These are phyloP conservation scores for Pelecanus crispus DNA, from an alignment of 2,113 vertebrate species.

Conservation along the genomic window DNA sequence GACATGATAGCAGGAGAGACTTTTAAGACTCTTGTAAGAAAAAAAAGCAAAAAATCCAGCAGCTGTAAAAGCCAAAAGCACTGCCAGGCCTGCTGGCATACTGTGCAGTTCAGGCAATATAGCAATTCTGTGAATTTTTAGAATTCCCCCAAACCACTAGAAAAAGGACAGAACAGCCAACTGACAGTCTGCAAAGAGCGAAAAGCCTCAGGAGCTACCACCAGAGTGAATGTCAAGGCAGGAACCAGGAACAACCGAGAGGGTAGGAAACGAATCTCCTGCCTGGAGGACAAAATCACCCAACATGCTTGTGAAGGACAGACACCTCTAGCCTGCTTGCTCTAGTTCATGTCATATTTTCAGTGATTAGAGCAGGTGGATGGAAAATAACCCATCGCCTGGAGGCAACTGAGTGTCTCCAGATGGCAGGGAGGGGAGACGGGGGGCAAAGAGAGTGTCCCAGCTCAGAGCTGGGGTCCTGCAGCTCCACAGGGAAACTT, in stretches of 20 bases:
- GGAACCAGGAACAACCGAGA: background rate
- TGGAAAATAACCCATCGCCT: background rate
- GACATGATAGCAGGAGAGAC: background rate
- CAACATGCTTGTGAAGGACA: background rate
- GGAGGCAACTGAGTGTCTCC: background rate
- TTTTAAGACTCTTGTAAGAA: background rate
- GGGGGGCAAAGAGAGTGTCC: background rate
- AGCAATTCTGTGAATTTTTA: background rate
- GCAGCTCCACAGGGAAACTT: background rate
- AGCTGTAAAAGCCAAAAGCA: background rate
- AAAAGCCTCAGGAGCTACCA: background rate
- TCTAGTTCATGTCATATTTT: background rate
- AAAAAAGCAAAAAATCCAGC: background rate
- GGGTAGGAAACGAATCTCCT: background rate
- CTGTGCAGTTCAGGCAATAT: background rate
- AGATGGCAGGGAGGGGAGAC: background rate
- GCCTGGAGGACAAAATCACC: background rate
- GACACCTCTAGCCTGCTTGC: background rate
- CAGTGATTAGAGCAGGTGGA: background rate
- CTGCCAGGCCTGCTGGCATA: background rate
- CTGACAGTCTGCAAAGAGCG: background rate
- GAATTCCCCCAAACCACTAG: background rate
- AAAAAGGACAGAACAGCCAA: background rate
- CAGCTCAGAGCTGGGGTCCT: background rate
- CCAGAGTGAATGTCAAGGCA: background rate